Evolutionary conservation across 1,140 invertebrate species (phyloP).

Genomic region (Penaeus vannamei): DNA sequence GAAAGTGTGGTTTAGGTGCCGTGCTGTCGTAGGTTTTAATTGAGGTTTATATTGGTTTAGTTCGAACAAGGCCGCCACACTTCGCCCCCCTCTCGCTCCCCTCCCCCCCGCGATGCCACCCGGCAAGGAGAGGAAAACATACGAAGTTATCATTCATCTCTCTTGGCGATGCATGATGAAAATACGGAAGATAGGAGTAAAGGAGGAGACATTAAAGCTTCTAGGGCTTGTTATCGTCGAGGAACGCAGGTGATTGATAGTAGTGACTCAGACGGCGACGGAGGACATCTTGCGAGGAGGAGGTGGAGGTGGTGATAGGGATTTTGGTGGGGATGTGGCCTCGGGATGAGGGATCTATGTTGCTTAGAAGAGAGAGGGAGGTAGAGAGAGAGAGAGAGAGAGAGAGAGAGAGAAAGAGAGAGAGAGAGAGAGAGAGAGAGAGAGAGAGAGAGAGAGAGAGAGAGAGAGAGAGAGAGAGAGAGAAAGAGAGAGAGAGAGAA

Average conservation of each 20-base stretch:
- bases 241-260: slow-evolving; percentile 36
- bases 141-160: slow-evolving; percentile 54
- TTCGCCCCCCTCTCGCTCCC: no score
- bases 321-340: no score
- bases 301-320: no score
- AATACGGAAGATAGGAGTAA: slow-evolving; percentile 44
- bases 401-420: no score
- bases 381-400: no score
- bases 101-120: neutral
- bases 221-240: slow-evolving; percentile 45
- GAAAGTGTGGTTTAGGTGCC: slow-evolving; percentile 31
- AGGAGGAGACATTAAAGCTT: slow-evolving; percentile 59
- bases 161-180: slow-evolving; percentile 53
- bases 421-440: no score
- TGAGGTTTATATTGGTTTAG: neutral
- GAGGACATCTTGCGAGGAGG: neutral
- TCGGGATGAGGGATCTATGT: no score
- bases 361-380: no score
- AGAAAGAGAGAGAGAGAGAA: no score
- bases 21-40: slow-evolving; percentile 5
- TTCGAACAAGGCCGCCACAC: neutral
- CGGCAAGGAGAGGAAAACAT: slow-evolving; percentile 11
- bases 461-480: no score
- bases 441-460: no score
- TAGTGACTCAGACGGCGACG: slow-evolving; percentile 37